phyloP scores from a whole-genome alignment of 2,113 vertebrate species.

The Ammodytes marinus region DNA sequence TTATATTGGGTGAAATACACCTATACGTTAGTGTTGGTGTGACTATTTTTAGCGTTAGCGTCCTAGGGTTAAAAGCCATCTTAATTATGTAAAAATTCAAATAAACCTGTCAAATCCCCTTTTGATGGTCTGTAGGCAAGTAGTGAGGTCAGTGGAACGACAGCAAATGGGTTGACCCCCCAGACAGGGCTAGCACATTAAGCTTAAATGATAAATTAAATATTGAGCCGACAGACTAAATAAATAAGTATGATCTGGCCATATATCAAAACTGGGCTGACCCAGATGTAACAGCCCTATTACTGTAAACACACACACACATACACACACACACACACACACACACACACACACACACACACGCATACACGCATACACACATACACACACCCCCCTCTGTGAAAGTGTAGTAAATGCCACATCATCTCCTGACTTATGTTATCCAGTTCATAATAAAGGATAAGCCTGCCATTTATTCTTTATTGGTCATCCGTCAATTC shows the following conservation, averaged over 20 bases:
- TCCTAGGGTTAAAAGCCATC: neutral
- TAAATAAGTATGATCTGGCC: neutral
- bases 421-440: neutral
- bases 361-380: no score
- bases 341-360: no score
- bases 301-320: neutral
- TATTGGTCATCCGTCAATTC: neutral
- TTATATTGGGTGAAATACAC: no score
- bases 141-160: conserved; percentile 28
- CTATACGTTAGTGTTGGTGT: no score
- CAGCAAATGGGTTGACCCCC: neutral
- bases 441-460: neutral
- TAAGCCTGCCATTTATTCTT: neutral
- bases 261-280: neutral
- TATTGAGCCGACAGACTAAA: conserved; percentile 1
- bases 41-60: no score
- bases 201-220: conserved; percentile 9
- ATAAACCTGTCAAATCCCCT: conserved; percentile 1
- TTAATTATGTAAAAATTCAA: neutral
- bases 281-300: neutral
- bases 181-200: neutral
- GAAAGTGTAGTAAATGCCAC: neutral
- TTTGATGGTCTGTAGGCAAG: neutral
- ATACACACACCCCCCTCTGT: neutral
- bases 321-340: no score